Base-by-base conservation (phyloP, 2,113 vertebrate genomes). In the Columba janthina region DNA sequence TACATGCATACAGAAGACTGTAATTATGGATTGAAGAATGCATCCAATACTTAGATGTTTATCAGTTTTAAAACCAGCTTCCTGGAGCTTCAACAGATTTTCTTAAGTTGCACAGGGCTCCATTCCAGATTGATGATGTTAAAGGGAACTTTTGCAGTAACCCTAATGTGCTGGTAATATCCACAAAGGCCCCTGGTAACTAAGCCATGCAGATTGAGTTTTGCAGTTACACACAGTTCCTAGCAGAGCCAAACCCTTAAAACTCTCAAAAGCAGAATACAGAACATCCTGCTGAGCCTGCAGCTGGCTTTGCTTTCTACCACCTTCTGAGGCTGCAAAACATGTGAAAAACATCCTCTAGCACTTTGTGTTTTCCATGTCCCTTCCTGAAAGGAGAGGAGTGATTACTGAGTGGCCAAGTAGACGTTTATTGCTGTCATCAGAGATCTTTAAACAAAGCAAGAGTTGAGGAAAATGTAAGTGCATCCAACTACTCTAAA, bases 361-460 rank as follows among this genome's bases (percentile, higher is more conserved):
- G 17, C 2, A 1, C 14, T 73, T 54, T 25, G 56, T 1, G 1
- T 62, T 62, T 81, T 57, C 20, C 8, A 6, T 4, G 15, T 24
- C 19, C 12, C 15, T 66, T 81, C 36, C 53, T 40, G 14, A 56
- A 83, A 61, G 28, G 48, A 10, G 3, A 42, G 6, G 25, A 18
- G 15, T 67, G 19, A 34, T n/a, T 53, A 38, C 19, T 26, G 2
- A 24, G 25, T n/a, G 22, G 3, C 13, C 21, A 46, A 53, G 21
- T 34, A 53, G 36, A 10, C 21, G 11, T 48, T 79, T 88, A 32
- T 21, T 64, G 29, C 9, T 64, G 44, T 13, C 2, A 48, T 24
- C 1, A 0, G 53, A 77, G 38, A 70, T 38, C 22, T 61, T 82
- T 32, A 76, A 36, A 48, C 18, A 70, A 90, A 71, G 8, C 6